Evolutionary conservation across 2,888 invertebrate species (phyloP), one percentile per base, ranked within the genome.

Genomic region (Pachydiplax longipennis): DNA sequence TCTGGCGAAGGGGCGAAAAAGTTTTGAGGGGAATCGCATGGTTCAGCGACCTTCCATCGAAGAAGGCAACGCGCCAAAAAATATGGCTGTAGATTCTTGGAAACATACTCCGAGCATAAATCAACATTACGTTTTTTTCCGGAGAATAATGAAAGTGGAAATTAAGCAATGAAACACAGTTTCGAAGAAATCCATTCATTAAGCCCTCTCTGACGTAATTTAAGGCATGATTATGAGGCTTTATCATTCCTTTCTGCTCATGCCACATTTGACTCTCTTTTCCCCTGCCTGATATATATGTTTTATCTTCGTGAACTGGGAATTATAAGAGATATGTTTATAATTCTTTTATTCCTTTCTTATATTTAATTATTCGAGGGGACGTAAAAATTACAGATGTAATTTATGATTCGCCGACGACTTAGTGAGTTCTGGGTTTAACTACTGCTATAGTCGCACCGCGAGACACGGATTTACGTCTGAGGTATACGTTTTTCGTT

Each of bases 31-130:
- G 83, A 18, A 18, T 61, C 31, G 13, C 12, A 40, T 12, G 87
- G 87, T 87, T 87, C 87, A 87, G 37, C 61, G 87, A 87, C 87
- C 87, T 87, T 61, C 58, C 37, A 87, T 37, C 58, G 0, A 65
- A 61, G 53, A 31, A 73, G 87, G 87, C 87, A 87, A 37, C 58
- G 65, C 61, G 87, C 87, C 87, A 87, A 87, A 73, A 87, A 87
- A 65, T 65, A 87, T 87, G 87, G 87, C 87, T 18, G 61, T 22
- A 61, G 87, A 87, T 87, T 87, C 87, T 87, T 65, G 87, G 87
- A 87, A 87, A 87, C 87, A 65, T 61, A 87, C 87, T 87, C 61
- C 22, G 4, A 18, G 61, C 37, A 87, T 87, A 87, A 87, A 87
- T 87, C 87, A 87, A 61, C 87, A 37, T 18, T 37, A 18, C 37